Percentiles rank a stretch among this genome's conserved stretches.
phyloP scores from a whole-genome alignment of 2,797 vertebrate genomes.

The Catamblyrhynchus diadema region DNA sequence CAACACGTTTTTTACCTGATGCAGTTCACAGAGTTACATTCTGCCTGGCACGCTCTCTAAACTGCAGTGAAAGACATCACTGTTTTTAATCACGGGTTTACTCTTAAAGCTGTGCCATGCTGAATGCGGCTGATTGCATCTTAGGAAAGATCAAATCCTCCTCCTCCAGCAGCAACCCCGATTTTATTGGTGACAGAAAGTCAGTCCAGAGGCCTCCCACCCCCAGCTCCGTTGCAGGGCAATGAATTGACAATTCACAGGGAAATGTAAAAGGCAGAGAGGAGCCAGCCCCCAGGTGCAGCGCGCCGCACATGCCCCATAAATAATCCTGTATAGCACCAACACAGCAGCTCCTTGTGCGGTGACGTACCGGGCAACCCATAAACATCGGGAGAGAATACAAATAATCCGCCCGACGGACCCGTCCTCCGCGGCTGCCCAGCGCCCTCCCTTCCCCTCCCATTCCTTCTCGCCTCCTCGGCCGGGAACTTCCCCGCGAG shows the following conservation, averaged over 20 bases:
- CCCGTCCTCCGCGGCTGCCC: constrained; percentile 48
- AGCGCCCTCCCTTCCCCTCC: constrained; percentile 6
- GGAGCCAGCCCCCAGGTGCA: constrained; percentile 70
- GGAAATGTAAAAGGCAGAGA: constrained; percentile 63
- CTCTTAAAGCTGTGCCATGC: constrained; percentile 46
- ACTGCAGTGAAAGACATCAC: constrained; percentile 58
- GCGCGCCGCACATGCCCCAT: constrained; percentile 67
- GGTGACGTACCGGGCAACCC: constrained; percentile 57
- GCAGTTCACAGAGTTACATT: constrained; percentile 60
- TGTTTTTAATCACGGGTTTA: constrained; percentile 67
- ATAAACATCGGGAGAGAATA: constrained; percentile 57
- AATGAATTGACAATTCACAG: constrained; percentile 75
- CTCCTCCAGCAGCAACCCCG: constrained; percentile 39
- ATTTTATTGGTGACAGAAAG: constrained; percentile 59
- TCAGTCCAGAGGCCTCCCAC: constrained; percentile 40
- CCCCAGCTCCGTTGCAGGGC: constrained; percentile 40
- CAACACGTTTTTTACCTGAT: constrained; percentile 60
- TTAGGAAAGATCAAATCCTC: constrained; percentile 67
- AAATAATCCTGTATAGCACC: constrained; percentile 67
- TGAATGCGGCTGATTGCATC: constrained; percentile 69
- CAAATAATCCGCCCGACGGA: constrained; percentile 51
- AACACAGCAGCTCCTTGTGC: constrained; percentile 62
- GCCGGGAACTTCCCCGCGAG: constrained; percentile 57
- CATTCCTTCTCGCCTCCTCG: neutral
- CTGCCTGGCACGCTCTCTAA: constrained; percentile 42